Base-by-base conservation (phyloP, 2,888 invertebrate genomes). In the Ctenicera cuprea region DNA sequence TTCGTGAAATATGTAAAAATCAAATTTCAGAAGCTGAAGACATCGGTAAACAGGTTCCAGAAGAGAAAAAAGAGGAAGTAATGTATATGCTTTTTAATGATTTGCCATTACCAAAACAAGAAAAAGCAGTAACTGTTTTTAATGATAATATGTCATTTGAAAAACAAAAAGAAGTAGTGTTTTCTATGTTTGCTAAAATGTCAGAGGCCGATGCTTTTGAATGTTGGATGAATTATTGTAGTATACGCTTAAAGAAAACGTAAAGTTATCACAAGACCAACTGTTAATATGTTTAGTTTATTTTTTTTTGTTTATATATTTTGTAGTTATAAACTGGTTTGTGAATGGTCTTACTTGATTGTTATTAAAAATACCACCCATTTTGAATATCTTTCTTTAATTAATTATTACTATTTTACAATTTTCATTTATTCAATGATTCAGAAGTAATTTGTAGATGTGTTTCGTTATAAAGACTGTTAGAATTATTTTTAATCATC, bases 151-250 rank as follows among this genome's bases (percentile, higher is more conserved):
- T 50, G 50, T 22, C 16, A 14, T 2, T 20, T 2, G 50, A 8
- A 18, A 14, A 14, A 8, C 45, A 8, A 14, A 18, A 14, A 45
- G 45, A 45, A 9, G 1, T 33, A 33, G 9, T 9, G 8, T 33
- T 33, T 33, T 4, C 33, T 33, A 7, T 50, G 16, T 50, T 50
- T 18, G 50, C 20, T 50, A 50, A 22, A 50, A 50, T 50, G 50
- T 22, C 50, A 1, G 50, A 20, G 20, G 12, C 3, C 3, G 50
- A 50, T 20, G 22, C 11, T 20, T 50, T 22, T 20, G 22, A 20
- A 9, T 50, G 22, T 50, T 50, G 16, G 1, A 50, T 12, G 0
- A 20, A 50, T 50, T 50, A 50, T 12, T 50, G 1, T 12, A 20
- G 22, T 4, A 11, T 20, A 11, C 18, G 50, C 9, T 4, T 50